Base-by-base conservation (phyloP, 2,113 vertebrate species). In the Vulpes lagopus region DNA sequence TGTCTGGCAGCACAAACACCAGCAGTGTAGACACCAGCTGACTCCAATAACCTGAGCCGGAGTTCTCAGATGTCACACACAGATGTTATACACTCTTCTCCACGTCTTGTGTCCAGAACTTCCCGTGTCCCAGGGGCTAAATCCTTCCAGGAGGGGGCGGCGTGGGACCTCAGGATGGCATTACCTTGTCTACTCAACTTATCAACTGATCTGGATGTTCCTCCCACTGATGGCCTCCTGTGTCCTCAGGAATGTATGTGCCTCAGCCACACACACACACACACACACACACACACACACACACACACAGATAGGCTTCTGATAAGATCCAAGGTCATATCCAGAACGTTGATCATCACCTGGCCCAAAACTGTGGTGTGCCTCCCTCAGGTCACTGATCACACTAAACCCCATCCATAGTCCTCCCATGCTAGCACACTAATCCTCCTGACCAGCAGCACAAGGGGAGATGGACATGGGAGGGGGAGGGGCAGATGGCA, bases 241-340 rank as follows among this genome's bases (percentile, higher is more conserved):
- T 20, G 95, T 30, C 62, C 49, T 78, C 30, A 3, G n/a, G 73
- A 64, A 76, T 17, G 7, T 64, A 1, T 51, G 3, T 30, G 3
- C 12, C 43, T 43, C 43, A 43, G 43, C 43, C 43, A 43, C 6
- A 43, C 43, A 43, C 43, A 43, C 43, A 43, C 43, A 43, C 43
- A 43, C 43, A 43, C 43, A 43, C 43, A 43, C 43, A 43, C 43
- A 43, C 43, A 43, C 43, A 49, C 20, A 3, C 59, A 7, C 43
- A 43, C 43, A 43, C 43, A 49, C 20, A 3, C 55, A 7, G 35
- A 92, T 32, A 19, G 65, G 38, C 62, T 83, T 79, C 89, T 84
- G 92, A 93, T 97, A 96, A 97, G 67, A 80, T 22, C 60, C 91
- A 95, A 96, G 95, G 95, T 57, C 89, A 60, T 12, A 8, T 51